These are phyloP conservation scores for Vipera latastei DNA, from an alignment of 2,797 vertebrate genomes.

Conservation along the genomic window DNA sequence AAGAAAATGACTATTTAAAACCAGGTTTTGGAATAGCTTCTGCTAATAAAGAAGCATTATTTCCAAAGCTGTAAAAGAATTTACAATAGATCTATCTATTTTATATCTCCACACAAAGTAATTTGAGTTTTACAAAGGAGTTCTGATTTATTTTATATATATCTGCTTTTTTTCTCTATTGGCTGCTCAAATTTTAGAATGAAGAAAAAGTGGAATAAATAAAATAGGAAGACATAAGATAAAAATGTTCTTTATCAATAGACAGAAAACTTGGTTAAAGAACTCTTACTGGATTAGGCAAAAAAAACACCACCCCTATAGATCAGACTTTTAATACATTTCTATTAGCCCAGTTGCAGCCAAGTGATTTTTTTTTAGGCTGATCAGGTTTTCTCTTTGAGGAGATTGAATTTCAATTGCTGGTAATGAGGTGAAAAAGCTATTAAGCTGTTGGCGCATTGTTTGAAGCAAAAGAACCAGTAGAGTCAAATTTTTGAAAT, in stretches of 20 bases:
- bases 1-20: conserved; percentile 10
- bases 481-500: not conserved
- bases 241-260: not conserved
- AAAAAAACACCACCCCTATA: not conserved
- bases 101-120: not conserved
- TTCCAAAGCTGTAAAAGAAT: not conserved
- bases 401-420: not conserved
- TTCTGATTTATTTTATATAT: not conserved
- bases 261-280: not conserved
- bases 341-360: not conserved
- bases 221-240: not conserved
- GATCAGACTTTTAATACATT: not conserved
- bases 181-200: not conserved
- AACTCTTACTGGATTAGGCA: not conserved
- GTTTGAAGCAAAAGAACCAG: not conserved
- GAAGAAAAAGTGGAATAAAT: not conserved
- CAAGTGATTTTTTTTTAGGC: not conserved
- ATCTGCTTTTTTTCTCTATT: not conserved
- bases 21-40: not conserved
- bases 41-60: not conserved
- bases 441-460: not conserved
- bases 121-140: not conserved
- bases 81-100: not conserved
- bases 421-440: not conserved
- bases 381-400: not conserved